A percentile compares a stretch with the other conserved stretches of the same genome.
phyloP scores from a whole-genome alignment of 2,888 invertebrate species.

The Temnothorax unifasciatus region DNA sequence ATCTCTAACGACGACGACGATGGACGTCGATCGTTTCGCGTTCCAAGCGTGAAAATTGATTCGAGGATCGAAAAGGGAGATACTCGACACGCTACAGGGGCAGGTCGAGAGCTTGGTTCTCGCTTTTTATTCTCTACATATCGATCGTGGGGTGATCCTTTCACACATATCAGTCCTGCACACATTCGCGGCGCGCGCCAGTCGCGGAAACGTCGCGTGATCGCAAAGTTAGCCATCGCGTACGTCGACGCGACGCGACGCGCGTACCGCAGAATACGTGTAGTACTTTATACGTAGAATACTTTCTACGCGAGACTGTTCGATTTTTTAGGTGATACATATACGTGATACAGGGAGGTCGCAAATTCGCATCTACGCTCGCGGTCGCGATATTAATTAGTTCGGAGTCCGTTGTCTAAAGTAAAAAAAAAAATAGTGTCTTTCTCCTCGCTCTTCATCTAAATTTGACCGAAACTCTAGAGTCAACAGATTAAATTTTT shows the following conservation, averaged over 20 bases:
- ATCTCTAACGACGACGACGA: constrained; percentile 7
- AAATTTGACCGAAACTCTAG: background rate
- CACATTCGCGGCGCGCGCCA: constrained; percentile 54
- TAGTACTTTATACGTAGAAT: constrained; percentile 49
- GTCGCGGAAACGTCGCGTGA: constrained; percentile 55
- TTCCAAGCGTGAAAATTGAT: constrained; percentile 37
- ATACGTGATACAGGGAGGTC: constrained; percentile 7
- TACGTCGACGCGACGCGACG: constrained; percentile 56
- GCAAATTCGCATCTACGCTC: constrained; percentile 31
- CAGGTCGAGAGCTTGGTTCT: constrained; percentile 60
- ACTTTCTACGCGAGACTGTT: constrained; percentile 47
- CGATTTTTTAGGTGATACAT: constrained; percentile 62
- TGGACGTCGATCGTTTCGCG: constrained; percentile 40
- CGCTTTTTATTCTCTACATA: constrained; percentile 73
- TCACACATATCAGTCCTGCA: constrained; percentile 73
- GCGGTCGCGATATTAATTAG: background rate
- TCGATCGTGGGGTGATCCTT: constrained; percentile 73
- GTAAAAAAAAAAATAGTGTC: background rate
- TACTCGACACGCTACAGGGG: constrained; percentile 55
- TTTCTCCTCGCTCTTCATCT: background rate
- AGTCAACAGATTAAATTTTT: background rate
- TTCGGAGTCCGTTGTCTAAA: background rate
- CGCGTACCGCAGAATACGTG: constrained; percentile 10
- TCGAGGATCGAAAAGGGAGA: constrained; percentile 39
- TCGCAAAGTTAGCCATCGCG: constrained; percentile 65